Base-by-base conservation (phyloP, 2,797 vertebrate species). In the Scomberomorus guttatus region DNA sequence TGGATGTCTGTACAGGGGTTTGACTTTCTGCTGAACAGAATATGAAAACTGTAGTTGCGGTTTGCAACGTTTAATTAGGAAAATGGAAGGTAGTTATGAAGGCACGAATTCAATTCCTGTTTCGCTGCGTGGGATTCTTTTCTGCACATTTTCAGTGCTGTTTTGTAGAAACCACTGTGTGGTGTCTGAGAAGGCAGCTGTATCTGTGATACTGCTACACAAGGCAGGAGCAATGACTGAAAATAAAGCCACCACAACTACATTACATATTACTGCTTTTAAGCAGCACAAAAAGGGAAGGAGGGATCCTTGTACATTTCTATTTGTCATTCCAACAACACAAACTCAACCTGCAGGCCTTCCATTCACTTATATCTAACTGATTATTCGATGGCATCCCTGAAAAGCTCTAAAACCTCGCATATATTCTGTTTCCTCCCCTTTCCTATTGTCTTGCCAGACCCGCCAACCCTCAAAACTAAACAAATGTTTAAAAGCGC, bases 201-300 rank as follows among this genome's bases (percentile, higher is more conserved):
- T 22, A 34, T 72, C 46, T 72, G 48, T 55, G 54, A 59, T 25
- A 12, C 52, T 48, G 48, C 51, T 51, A 17, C 27, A 80, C 27
- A 39, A 52, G 5, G 29, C 54, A 18, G 29, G 27, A 70, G 20
- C 46, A 18, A 34, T 20, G n/a, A 72, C 37, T 56, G 44, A 75
- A 78, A 75, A 75, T 55, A 54, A 44, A 75, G 3, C 22, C 10
- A 29, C 24, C 20, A 56, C 32, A 61, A 65, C 44, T 25, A 68
- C 57, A 63, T 67, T 17, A 20, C 39, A 25, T 39, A 69, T 5
- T 58, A 25, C 37, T 64, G 56, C 74, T n/a, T 70, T 10, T 61
- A 60, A 78, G 68, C 27, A 5, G 25, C 32, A 54, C 59, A 50
- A 69, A 77, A 58, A 29, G 8, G 8, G 42, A n/a, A 2, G 24